Percentiles rank a stretch among this genome's conserved stretches.
Evolutionary conservation across 2,888 invertebrate species (phyloP).

Genomic region (Craniophora ligustri): DNA sequence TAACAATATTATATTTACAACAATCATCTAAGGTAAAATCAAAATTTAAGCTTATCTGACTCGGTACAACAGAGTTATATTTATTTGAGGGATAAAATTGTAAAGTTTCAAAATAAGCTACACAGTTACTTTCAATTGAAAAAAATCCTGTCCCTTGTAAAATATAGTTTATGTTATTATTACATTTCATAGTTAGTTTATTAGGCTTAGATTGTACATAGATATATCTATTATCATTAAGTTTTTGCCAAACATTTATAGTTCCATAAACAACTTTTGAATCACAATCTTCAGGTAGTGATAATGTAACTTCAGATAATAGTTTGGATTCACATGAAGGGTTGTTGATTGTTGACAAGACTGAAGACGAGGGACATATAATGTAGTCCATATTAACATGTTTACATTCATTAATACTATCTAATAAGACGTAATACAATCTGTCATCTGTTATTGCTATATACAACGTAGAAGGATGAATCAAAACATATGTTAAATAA

Average conservation of each 20-base stretch:
- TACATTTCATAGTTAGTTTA: constrained; percentile 15
- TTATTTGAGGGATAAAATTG: no score
- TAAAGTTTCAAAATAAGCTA: neutral
- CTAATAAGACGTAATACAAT: constrained; percentile 17
- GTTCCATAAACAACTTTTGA: constrained; percentile 22
- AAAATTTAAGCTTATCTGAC: no score
- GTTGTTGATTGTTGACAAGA: constrained; percentile 8
- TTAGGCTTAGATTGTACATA: constrained; percentile 31
- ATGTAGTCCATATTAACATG: constrained; percentile 9
- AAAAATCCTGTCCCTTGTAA: neutral
- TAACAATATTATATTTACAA: constrained; percentile 17
- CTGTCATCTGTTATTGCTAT: constrained; percentile 14
- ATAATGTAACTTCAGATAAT: constrained; percentile 3
- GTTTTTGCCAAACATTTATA: constrained; percentile 29
- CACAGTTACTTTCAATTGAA: neutral
- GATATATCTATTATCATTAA: constrained; percentile 32
- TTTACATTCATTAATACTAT: constrained; percentile 23
- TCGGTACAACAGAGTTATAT: no score
- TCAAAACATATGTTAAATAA: constrained; percentile 20
- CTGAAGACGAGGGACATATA: constrained; percentile 22
- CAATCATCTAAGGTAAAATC: constrained; percentile 19
- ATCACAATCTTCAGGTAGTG: constrained; percentile 13
- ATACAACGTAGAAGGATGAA: constrained; percentile 28
- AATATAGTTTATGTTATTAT: neutral
- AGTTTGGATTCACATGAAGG: constrained; percentile 27